A percentile compares a stretch with the other conserved stretches of the same genome.
phyloP scores from a whole-genome alignment of 23 tunicate species.

The Phallusia fumigata region DNA sequence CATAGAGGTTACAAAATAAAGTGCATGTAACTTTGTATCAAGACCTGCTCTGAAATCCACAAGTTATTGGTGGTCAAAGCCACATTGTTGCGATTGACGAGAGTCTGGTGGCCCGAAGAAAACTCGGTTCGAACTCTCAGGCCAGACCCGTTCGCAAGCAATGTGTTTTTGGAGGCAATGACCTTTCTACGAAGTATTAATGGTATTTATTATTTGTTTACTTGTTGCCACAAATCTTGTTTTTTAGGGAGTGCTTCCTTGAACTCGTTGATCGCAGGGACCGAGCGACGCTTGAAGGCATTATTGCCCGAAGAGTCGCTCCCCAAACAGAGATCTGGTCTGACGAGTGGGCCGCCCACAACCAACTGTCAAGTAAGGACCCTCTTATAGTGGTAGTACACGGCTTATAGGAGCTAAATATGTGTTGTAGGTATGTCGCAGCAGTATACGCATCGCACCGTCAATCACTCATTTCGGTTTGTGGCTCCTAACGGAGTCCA shows the following conservation, averaged over 20 bases:
- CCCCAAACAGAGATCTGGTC: conserved; percentile 8
- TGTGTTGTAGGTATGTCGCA: not conserved
- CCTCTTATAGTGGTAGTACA: not conserved
- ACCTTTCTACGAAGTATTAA: not conserved
- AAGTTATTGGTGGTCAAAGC: conserved; percentile 7
- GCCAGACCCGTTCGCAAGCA: conserved; percentile 21
- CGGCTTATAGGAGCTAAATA: not conserved
- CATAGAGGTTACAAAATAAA: no score
- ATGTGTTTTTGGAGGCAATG: conserved; percentile 21
- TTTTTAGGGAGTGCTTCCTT: conserved; percentile 2
- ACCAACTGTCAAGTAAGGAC: not conserved
- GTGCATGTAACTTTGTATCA: not conserved
- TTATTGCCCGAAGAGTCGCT: conserved; percentile 8
- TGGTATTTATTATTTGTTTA: not conserved
- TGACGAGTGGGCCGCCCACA: conserved; percentile 26
- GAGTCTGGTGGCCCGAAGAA: conserved; percentile 6
- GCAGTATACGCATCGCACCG: conserved; percentile 11
- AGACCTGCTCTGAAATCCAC: not conserved
- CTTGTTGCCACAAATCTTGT: not conserved
- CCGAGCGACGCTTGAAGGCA: not conserved
- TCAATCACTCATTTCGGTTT: conserved; percentile 8
- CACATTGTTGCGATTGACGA: conserved; percentile 24
- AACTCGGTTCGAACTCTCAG: conserved; percentile 10
- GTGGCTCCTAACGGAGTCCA: conserved; percentile 15
- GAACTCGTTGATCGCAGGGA: conserved; percentile 14